These are phyloP conservation scores for Leptinotarsa defecta DNA, from an alignment of 1,140 invertebrate genomes.

Conservation along the genomic window DNA sequence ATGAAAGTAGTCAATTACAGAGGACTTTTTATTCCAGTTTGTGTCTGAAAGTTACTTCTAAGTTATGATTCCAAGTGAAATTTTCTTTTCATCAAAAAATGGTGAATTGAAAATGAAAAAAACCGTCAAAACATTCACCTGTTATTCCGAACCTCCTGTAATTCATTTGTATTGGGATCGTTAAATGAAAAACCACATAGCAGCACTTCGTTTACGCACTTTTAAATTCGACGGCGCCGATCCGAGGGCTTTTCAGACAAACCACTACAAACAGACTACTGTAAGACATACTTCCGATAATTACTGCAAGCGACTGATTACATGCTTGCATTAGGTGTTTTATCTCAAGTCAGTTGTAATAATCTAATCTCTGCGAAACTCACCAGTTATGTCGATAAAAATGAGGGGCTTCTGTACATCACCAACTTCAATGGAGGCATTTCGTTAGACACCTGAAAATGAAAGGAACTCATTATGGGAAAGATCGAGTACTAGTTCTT, in stretches of 20 bases:
- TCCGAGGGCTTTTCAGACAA: neutral
- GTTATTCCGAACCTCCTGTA: neutral
- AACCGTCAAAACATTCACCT: neutral
- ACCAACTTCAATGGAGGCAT: slow-evolving; percentile 41
- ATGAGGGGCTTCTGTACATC: slow-evolving; percentile 38
- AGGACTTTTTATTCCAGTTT: too few species aligned
- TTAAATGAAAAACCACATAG: neutral
- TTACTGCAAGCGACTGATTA: slow-evolving; percentile 17
- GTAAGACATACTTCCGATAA: slow-evolving; percentile 11
- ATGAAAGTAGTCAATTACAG: too few species aligned
- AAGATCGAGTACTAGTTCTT: too few species aligned
- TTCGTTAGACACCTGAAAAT: slow-evolving; percentile 37
- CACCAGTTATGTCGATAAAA: slow-evolving; percentile 47
- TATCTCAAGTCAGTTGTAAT: slow-evolving; percentile 21
- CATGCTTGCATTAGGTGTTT: slow-evolving; percentile 9
- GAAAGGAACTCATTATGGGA: neutral
- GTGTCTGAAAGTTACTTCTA: too few species aligned
- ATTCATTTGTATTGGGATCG: neutral
- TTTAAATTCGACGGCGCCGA: neutral
- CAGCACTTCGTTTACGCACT: neutral
- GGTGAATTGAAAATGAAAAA: too few species aligned
- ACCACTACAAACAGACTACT: neutral
- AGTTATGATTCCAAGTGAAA: too few species aligned
- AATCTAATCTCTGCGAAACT: slow-evolving; percentile 32
- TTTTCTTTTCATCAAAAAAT: too few species aligned